Base-by-base conservation (phyloP, 2,113 vertebrate genomes). In the Excalfactoria chinensis region DNA sequence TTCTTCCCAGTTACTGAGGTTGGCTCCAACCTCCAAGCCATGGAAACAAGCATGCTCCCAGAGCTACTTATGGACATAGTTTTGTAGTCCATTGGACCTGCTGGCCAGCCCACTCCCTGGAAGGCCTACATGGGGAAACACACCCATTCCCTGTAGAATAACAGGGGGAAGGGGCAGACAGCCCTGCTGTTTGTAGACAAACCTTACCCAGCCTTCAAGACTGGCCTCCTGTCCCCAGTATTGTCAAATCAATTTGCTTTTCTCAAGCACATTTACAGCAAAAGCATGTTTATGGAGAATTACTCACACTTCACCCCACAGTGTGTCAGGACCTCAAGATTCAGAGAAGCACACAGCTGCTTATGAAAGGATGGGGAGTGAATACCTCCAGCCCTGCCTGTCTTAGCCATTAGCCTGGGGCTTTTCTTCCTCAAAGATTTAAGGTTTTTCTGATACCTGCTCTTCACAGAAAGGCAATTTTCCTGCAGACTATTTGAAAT, bases 341-440 rank as follows among this genome's bases (percentile, higher is more conserved):
- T 0, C 0, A 37, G 35, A 82, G 67, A 68, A 55, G 41, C 53
- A 68, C 37, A 53, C 64, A 55, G 56, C 81, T 89, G 43, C 90
- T 83, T 41, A 51, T 26, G 37, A 68, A 59, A 68, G 55, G 68
- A 55, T 0, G 0, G 3, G 3, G 40, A 68, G 67, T 44, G 11
- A 63, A 25, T 19, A 43, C 6, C 13, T 26, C 62, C 16, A 21
- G 53, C 13, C 51, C 22, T 30, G 62, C 58, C 49, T 77, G 73
- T 48, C 49, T 63, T n/a, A 56, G 74, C 67, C 55, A 44, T 34
- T 35, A 74, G n/a, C 74, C 62, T 49, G 49, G 46, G 93, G 82
- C 66, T 87, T 77, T 87, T 70, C 77, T 48, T 77, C 64, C 71
- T 91, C 82, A 82, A 89, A 78, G 89, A 91, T 81, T 81, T 73